Evolutionary conservation across 2,113 vertebrate genomes (phyloP).

Genomic region (Gymnogyps californianus): DNA sequence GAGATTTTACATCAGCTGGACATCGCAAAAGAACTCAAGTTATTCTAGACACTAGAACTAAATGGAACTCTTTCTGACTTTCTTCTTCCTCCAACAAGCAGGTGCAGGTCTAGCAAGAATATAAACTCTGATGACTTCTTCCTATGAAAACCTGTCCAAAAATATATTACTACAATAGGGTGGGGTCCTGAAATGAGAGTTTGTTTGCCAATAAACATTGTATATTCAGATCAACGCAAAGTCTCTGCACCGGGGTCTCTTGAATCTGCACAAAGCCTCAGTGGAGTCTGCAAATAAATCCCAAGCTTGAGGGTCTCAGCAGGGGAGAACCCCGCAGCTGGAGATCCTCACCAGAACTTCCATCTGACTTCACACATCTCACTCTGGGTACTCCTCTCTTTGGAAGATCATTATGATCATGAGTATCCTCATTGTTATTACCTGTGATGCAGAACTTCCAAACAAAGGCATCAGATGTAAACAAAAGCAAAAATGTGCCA

Average conservation of each 20-base stretch:
- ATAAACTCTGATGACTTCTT: neutral
- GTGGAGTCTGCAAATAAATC: neutral
- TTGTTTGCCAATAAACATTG: neutral
- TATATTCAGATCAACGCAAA: neutral
- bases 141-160: neutral
- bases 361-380: neutral
- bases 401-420: too few relatives aligned
- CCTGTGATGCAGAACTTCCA: neutral
- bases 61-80: neutral
- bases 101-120: neutral
- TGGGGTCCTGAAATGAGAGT: neutral
- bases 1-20: neutral
- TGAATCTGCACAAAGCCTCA: neutral
- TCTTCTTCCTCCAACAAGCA: neutral
- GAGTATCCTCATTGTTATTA: neutral
- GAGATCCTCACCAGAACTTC: neutral
- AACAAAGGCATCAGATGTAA: neutral
- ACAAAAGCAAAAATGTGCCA: neutral
- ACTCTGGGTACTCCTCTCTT: neutral
- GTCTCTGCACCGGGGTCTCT: neutral
- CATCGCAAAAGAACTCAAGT: neutral
- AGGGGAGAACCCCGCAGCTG: neutral
- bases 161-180: too few relatives aligned
- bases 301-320: neutral
- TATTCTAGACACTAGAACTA: neutral